These are phyloP conservation scores for Heliconius hermathena DNA, from an alignment of 1,140 invertebrate genomes.

Conservation along the genomic window DNA sequence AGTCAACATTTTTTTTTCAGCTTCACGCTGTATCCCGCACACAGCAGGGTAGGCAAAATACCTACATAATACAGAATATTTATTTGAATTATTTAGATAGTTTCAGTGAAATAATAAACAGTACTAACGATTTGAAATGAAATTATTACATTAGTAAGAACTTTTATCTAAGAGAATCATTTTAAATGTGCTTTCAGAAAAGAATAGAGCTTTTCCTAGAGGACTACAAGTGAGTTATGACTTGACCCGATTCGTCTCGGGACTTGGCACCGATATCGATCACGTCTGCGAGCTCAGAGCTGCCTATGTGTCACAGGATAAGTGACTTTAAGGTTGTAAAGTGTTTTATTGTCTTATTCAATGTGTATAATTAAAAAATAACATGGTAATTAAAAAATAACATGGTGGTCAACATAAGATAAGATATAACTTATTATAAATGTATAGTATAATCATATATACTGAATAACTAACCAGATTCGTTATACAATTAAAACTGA, in stretches of 20 bases:
- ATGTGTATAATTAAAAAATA: neutral
- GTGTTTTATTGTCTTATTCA: neutral
- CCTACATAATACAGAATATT: too few species aligned
- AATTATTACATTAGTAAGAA: neutral
- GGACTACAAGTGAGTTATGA: constrained; percentile 23
- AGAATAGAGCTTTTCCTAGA: constrained; percentile 13
- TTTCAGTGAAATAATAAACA: neutral
- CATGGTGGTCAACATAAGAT: neutral
- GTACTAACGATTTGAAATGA: neutral
- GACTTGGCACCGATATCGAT: constrained; percentile 23
- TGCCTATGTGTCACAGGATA: constrained; percentile 6
- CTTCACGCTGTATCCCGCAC: too few species aligned
- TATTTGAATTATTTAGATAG: too few species aligned
- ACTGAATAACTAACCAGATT: neutral
- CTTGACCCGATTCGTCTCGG: constrained; percentile 21
- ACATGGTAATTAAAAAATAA: neutral
- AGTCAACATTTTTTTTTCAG: too few species aligned
- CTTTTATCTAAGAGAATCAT: neutral
- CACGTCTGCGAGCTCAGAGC: constrained; percentile 11
- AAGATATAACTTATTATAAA: too few species aligned
- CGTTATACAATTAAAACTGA: neutral
- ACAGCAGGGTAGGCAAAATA: too few species aligned
- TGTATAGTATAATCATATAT: neutral
- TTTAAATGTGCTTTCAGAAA: constrained; percentile 1
- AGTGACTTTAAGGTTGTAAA: neutral